phyloP scores from a whole-genome alignment of 2,113 vertebrate species.

The Sterrhoptilus dennistouni region DNA sequence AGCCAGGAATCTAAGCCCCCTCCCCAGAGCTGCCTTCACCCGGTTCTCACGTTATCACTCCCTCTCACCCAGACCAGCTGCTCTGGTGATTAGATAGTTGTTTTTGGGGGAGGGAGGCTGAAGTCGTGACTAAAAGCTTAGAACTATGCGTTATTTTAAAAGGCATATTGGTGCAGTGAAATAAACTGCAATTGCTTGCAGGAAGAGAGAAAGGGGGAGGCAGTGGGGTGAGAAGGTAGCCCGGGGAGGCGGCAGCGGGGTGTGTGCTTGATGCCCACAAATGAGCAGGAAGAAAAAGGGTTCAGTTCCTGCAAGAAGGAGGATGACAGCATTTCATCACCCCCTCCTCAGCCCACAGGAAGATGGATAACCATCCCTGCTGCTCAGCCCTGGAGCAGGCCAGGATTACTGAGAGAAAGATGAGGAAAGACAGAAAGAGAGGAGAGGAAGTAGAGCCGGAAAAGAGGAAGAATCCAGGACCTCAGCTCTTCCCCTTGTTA shows the following conservation, averaged over 20 bases:
- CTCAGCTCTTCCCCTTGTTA: not conserved
- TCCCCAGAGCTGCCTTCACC: constrained; percentile 37
- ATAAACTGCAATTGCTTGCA: constrained; percentile 31
- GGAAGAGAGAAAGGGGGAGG: not conserved
- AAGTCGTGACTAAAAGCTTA: constrained; percentile 69
- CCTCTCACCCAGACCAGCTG: constrained; percentile 59
- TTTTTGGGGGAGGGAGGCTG: constrained; percentile 31
- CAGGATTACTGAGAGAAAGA: not conserved
- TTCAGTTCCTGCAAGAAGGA: not conserved
- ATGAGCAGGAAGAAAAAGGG: not conserved
- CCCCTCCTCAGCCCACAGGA: not conserved
- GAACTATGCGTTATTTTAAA: constrained; percentile 69
- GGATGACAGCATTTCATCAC: not conserved
- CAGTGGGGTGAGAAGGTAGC: not conserved
- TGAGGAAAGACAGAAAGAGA: not conserved
- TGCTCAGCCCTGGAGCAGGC: not conserved
- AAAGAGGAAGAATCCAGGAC: not conserved
- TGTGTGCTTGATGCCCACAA: not conserved
- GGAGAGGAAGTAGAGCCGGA: not conserved
- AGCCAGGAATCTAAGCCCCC: constrained; percentile 26
- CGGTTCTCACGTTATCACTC: constrained; percentile 32
- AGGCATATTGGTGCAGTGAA: constrained; percentile 27
- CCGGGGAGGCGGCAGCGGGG: not conserved
- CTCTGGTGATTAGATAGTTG: constrained; percentile 55
- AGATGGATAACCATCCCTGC: not conserved